Conservation (phyloP, 2,888 invertebrate genomes). For the Acanthococcus lagerstroemiae region DNA sequence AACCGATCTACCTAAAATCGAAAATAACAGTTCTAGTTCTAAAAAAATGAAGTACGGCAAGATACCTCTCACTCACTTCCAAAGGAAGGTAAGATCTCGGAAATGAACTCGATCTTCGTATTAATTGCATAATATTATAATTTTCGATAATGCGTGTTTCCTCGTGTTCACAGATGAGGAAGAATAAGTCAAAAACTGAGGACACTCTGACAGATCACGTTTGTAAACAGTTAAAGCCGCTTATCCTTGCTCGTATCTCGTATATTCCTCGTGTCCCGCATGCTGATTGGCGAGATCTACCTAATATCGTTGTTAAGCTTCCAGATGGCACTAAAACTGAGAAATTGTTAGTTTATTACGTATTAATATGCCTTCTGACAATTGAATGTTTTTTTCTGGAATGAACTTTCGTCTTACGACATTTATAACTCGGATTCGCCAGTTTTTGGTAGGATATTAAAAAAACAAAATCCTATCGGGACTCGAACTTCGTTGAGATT, state of each 20-base stretch:
- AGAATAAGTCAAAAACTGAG: conserved; percentile 40
- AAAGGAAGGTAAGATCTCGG: conserved; percentile 41
- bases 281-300: conserved; percentile 78
- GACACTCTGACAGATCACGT: conserved; percentile 58
- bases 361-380: neutral
- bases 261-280: conserved; percentile 64
- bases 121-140: neutral
- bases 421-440: too few relatives aligned
- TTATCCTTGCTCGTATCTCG: conserved; percentile 66
- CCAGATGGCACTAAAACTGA: conserved; percentile 58
- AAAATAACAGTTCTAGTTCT: conserved; percentile 55
- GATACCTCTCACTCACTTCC: conserved; percentile 64
- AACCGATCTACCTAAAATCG: conserved; percentile 66
- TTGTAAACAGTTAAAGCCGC: conserved; percentile 71
- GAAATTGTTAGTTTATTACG: conserved; percentile 45
- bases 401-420: too few relatives aligned
- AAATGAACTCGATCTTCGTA: neutral
- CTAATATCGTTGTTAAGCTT: conserved; percentile 60
- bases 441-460: too few relatives aligned
- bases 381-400: conserved; percentile 25
- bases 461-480: too few relatives aligned
- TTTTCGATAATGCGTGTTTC: neutral
- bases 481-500: too few relatives aligned
- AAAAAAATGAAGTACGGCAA: conserved; percentile 48
- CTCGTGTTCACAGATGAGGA: conserved; percentile 48